phyloP scores from a whole-genome alignment of 2,113 vertebrate species.

The Nothocercus nigrocapillus region DNA sequence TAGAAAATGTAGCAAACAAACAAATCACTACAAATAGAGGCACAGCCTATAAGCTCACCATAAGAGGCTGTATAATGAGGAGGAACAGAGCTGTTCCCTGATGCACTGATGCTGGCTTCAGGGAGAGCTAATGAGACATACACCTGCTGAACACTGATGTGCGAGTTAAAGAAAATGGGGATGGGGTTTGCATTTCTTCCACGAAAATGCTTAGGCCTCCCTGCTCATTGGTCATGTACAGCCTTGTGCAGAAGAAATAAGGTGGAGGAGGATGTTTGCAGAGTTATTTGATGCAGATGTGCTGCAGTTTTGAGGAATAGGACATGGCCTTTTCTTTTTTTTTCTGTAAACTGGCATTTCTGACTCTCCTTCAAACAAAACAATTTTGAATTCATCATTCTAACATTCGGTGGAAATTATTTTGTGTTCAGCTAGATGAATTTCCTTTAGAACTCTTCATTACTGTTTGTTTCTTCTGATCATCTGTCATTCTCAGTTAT shows the following conservation, averaged over 20 bases:
- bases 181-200: not conserved
- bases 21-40: not conserved
- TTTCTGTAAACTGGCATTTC: conserved; percentile 16
- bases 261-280: not conserved
- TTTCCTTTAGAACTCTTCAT: conserved; percentile 17
- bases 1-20: not conserved
- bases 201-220: not conserved
- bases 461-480: conserved; percentile 27
- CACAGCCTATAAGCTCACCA: not conserved
- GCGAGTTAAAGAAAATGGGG: not conserved
- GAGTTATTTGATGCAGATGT: conserved; percentile 17
- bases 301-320: not conserved
- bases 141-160: conserved; percentile 17
- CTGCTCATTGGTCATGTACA: not conserved
- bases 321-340: not conserved
- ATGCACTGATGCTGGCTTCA: not conserved
- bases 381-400: conserved; percentile 20
- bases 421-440: conserved; percentile 1
- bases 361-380: conserved; percentile 17
- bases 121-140: conserved; percentile 34
- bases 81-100: not conserved
- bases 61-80: not conserved
- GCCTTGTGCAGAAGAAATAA: not conserved
- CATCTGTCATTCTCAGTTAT: not conserved
- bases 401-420: not conserved